phyloP scores from a whole-genome alignment of 2,113 vertebrate species.

The Toxostoma redivivum region DNA sequence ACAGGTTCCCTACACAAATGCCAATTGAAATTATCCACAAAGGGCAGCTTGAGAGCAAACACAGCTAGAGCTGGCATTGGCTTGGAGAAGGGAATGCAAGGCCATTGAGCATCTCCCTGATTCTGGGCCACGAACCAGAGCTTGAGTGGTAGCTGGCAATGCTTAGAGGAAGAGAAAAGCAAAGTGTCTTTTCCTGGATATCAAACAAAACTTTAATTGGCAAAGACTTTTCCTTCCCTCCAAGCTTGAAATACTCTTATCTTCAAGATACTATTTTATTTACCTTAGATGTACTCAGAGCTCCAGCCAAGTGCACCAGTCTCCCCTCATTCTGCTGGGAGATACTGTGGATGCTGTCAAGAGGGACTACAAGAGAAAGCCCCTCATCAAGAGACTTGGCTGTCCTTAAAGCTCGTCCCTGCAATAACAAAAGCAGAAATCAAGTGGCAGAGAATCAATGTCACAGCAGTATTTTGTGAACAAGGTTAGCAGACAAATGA shows the following conservation, averaged over 20 bases:
- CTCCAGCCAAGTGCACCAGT: conserved; percentile 84
- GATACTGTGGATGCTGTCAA: conserved; percentile 71
- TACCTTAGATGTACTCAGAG: conserved; percentile 86
- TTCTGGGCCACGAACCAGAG: background rate
- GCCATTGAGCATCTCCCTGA: background rate
- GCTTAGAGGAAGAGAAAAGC: background rate
- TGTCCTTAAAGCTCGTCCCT: conserved; percentile 87
- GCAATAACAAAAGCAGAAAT: background rate
- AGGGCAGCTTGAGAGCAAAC: background rate
- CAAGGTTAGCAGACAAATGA: background rate
- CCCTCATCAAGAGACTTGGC: conserved; percentile 85
- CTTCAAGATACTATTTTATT: background rate
- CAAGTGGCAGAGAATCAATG: background rate
- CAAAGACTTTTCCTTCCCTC: background rate
- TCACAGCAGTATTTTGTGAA: background rate
- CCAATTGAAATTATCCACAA: background rate
- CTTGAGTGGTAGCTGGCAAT: background rate
- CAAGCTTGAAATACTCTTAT: background rate
- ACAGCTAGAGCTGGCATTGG: background rate
- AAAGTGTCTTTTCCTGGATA: background rate
- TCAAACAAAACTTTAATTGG: background rate
- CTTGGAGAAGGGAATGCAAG: background rate
- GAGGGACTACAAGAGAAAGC: conserved; percentile 81
- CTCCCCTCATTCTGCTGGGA: conserved; percentile 81
- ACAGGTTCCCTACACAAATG: background rate